Evolutionary conservation across 2,888 invertebrate genomes (phyloP), one percentile per base, ranked within the genome.

Genomic region (Archaeoteleia sp.): DNA sequence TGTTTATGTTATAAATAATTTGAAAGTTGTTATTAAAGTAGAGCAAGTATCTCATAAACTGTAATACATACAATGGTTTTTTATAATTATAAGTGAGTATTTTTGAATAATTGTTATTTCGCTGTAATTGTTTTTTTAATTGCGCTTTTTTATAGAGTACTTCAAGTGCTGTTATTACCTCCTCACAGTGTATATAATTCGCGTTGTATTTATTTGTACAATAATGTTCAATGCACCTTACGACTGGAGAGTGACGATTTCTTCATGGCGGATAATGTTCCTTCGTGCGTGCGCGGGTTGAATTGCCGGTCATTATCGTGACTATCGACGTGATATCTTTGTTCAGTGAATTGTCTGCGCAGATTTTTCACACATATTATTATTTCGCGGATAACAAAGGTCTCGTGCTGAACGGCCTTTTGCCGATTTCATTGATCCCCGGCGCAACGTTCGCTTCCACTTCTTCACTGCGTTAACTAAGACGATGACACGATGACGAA

Each of bases 221-320:
- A 30, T 27, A 49, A 53, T 43, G 42, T 34, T 37, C 42, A 55
- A 49, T 49, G 37, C 29, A 37, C 45, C 55, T 45, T 35, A 32
- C 46, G 46, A 46, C 29, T 20, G 14, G 20, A 20, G 20, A 20
- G 20, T 20, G 20, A 20, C 20, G 40, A 51, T 53, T 40, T 53
- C 15, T 23, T 30, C 34, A 35, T 17, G 39, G 35, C 39, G 61
- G 35, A 55, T 54, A 65, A 65, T 46, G 40, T 51, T 20, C 32
- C 55, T 34, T 43, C 55, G 60, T 54, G 62, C 55, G 45, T 49
- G 55, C 15, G 63, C 77, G 74, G 74, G 74, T 74, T 74, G 78
- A 81, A 82, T 81, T 82, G 81, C 78, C 74, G 72, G 62, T 73
- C 77, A 80, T 82, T 81, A 82, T 81, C 80, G 74, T 76, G 78